Base-by-base conservation (phyloP, 2,888 invertebrate species). In the Dexiosoma caninum region DNA sequence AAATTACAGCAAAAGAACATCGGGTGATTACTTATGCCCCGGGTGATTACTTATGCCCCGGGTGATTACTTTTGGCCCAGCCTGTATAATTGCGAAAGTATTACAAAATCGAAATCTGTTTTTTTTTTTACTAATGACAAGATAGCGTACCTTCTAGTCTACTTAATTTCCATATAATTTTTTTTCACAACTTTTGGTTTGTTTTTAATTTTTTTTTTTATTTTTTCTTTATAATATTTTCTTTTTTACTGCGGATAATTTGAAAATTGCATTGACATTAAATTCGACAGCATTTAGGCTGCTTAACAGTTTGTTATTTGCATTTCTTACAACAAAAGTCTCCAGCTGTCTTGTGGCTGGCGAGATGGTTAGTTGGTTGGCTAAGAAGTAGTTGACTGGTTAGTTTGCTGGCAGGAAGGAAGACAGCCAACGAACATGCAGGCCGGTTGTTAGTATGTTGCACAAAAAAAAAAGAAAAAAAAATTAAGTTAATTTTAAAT, bases 251-350 rank as follows among this genome's bases (percentile, higher is more conserved):
- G 62, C 14, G 27, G 23, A 66, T 80, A 75, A 75, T 80, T 80
- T 75, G 44, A 80, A 75, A 80, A 80, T 80, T 80, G 53, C 59
- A 80, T 80, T 80, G 79, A 75, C 79, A 80, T 70, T 80, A 71
- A 75, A 70, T 75, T 80, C 79, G 79, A 80, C 79, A 80, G 75
- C 79, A 80, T 75, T 80, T 80, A 80, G 79, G 79, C 79, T 80
- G 79, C 75, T 66, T 69, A 79, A 74, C 62, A 69, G 74, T 66
- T 66, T 66, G 12, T 75, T 66, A 35, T 59, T 66, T 64, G 44
- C 19, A 19, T 64, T 66, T 66, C 30, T 37, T 64, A 51, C 40
- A 51, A 69, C 64, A 59, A 40, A 74, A 74, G 42, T 55, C 49
- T 70, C 69, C 64, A 75, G 59, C 40, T 75, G 59, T 67, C 40